Conservation (phyloP, 2,797 vertebrate genomes). For the Arnoldichthys spilopterus region DNA sequence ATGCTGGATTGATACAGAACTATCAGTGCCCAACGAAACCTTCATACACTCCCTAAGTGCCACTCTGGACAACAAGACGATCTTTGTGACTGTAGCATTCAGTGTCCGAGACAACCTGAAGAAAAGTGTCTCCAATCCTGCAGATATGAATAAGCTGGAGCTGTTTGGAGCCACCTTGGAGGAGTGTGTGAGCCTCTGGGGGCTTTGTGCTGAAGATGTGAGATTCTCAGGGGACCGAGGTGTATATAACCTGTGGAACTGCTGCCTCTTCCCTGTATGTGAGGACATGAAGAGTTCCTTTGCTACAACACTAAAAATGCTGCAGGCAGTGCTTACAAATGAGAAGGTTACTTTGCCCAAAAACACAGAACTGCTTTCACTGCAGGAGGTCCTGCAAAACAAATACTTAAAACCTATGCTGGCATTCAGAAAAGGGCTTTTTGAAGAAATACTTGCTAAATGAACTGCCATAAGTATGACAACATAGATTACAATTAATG, state of each 20-base stretch:
- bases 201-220: constrained; percentile 70
- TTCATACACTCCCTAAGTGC: constrained; percentile 88
- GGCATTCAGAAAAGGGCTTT: constrained; percentile 82
- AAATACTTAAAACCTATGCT: constrained; percentile 90
- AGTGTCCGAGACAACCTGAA: constrained; percentile 85
- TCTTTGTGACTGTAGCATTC: constrained; percentile 82
- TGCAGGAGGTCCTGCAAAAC: constrained; percentile 84
- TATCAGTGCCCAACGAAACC: constrained; percentile 76
- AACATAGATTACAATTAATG: not conserved
- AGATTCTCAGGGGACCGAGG: constrained; percentile 79
- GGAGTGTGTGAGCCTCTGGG: constrained; percentile 81
- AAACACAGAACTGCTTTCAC: constrained; percentile 76
- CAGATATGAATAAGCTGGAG: constrained; percentile 67
- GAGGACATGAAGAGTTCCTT: constrained; percentile 76
- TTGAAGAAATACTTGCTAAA: constrained; percentile 76
- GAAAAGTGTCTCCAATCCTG: constrained; percentile 67
- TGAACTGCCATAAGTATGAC: constrained; percentile 3
- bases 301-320: constrained; percentile 78
- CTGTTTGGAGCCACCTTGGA: constrained; percentile 78
- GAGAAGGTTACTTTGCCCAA: constrained; percentile 65
- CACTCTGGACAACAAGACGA: constrained; percentile 53
- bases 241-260: constrained; percentile 84
- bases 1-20: constrained; percentile 69
- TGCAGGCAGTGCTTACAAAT: constrained; percentile 70
- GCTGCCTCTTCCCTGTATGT: constrained; percentile 87